Evolutionary conservation across 2,888 invertebrate genomes (phyloP).

Genomic region (Pristionchus exspectatus): DNA sequence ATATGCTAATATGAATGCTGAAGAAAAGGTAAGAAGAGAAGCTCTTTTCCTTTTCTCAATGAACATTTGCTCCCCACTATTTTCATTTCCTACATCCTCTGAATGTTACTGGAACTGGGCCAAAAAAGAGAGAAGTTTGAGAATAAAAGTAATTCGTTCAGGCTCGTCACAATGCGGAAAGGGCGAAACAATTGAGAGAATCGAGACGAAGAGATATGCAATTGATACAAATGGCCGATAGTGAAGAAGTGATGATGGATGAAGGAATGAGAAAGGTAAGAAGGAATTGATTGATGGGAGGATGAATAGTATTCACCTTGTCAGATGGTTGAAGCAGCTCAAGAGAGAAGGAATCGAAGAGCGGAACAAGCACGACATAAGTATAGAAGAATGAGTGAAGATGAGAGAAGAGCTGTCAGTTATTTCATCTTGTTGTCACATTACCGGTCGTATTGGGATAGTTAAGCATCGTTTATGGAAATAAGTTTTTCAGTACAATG

Average conservation of each 20-base stretch:
- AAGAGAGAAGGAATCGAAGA: slow-evolving; percentile 57
- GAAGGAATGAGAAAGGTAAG: slow-evolving; percentile 58
- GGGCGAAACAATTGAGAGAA: slow-evolving; percentile 65
- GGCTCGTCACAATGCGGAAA: slow-evolving; percentile 57
- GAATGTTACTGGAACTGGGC: no score
- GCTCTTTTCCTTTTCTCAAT: no score
- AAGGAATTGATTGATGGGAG: slow-evolving; percentile 56
- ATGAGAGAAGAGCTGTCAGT: slow-evolving; percentile 57
- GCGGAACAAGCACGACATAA: slow-evolving; percentile 67
- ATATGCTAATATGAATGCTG: slow-evolving; percentile 47
- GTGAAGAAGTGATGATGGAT: slow-evolving; percentile 55
- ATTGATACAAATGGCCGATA: slow-evolving; percentile 60
- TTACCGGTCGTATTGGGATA: neutral
- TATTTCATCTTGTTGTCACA: neutral
- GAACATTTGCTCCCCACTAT: no score
- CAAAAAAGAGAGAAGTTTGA: neutral
- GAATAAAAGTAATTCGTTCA: neutral
- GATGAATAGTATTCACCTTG: neutral
- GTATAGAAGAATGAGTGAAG: slow-evolving; percentile 65
- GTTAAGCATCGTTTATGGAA: neutral
- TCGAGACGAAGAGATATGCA: slow-evolving; percentile 40
- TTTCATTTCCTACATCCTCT: no score
- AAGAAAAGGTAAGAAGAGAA: slow-evolving; percentile 48
- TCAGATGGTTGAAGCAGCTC: slow-evolving; percentile 42
- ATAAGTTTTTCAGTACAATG: slow-evolving; percentile 60